Percentiles rank a stretch among this genome's conserved stretches.
Conservation (phyloP, 64 coral and sea anemone genomes). For the Pachyseris speciosa region DNA sequence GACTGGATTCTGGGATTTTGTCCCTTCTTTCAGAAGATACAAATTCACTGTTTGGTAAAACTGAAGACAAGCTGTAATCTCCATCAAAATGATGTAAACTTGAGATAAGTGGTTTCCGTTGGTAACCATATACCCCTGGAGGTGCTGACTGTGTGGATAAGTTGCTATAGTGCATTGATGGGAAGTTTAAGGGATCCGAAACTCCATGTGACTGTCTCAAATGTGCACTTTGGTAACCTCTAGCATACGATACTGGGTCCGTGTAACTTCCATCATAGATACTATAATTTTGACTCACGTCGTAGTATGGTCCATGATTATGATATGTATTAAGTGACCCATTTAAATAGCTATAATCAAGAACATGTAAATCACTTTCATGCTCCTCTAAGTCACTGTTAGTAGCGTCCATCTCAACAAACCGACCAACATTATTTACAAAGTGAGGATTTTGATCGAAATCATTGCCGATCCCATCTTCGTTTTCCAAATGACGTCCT, state of each 20-base stretch:
- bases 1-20: slow-evolving; percentile 15
- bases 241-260: not conserved
- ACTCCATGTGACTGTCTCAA: not conserved
- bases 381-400: not conserved
- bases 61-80: slow-evolving; percentile 35
- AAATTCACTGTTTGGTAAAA: slow-evolving; percentile 63
- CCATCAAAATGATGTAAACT: slow-evolving; percentile 44
- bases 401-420: too few species aligned
- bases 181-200: slow-evolving; percentile 7
- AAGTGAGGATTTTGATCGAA: not conserved
- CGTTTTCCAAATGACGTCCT: not conserved
- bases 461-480: not conserved
- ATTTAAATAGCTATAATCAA: not conserved
- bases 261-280: not conserved
- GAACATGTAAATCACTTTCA: not conserved
- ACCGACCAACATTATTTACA: not conserved
- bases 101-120: slow-evolving; percentile 42
- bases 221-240: slow-evolving; percentile 25
- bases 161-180: slow-evolving; percentile 18
- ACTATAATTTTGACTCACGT: not conserved
- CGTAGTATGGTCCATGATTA: not conserved
- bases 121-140: slow-evolving; percentile 59
- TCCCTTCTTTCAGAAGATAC: not conserved
- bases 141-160: slow-evolving; percentile 82
- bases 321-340: not conserved